These are phyloP conservation scores for Nomada hirtipes DNA, from an alignment of 2,888 invertebrate species.

Conservation along the genomic window DNA sequence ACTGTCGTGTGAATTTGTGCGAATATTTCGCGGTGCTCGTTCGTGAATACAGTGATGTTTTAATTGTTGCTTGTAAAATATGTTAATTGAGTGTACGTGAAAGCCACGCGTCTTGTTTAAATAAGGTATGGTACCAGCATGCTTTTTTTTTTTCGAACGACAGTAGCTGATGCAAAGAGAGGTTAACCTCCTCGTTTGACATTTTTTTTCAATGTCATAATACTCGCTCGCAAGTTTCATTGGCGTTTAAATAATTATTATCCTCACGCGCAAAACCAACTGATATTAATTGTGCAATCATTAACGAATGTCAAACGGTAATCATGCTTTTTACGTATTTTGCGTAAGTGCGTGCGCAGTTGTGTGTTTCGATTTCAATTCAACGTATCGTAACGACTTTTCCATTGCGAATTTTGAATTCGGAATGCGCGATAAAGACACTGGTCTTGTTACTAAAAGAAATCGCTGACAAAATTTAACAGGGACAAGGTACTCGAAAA, in stretches of 20 bases:
- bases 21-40: constrained; percentile 49
- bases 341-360: constrained; percentile 9
- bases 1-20: constrained; percentile 40
- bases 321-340: constrained; percentile 14
- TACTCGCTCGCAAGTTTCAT: constrained; percentile 23
- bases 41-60: constrained; percentile 39
- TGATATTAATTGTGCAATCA: not conserved
- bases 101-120: constrained; percentile 26
- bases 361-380: constrained; percentile 30
- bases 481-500: not conserved
- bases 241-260: not conserved
- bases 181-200: constrained; percentile 57
- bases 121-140: constrained; percentile 39
- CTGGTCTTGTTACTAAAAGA: not conserved
- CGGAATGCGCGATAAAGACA: not conserved
- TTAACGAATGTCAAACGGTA: constrained; percentile 37
- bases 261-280: not conserved
- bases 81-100: constrained; percentile 40
- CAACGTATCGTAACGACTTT: constrained; percentile 22
- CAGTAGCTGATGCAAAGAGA: constrained; percentile 8
- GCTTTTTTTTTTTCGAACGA: not conserved
- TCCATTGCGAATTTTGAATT: constrained; percentile 21
- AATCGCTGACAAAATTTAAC: not conserved
- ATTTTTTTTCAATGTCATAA: constrained; percentile 48
- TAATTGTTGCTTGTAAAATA: constrained; percentile 58